Evolutionary conservation across 2,797 vertebrate genomes (phyloP).

Genomic region (Myripristis murdjan): DNA sequence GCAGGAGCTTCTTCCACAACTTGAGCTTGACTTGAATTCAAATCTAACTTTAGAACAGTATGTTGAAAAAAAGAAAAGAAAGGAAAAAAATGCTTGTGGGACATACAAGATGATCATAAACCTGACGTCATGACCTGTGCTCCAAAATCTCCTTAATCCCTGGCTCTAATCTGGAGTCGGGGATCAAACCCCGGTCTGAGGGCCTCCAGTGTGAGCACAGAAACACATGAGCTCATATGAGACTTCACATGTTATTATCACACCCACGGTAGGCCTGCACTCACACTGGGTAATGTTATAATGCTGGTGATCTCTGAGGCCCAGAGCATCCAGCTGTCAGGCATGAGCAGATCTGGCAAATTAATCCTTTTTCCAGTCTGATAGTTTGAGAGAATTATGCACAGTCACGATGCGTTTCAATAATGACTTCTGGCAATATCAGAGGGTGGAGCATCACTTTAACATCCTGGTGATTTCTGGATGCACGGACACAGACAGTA

Average conservation of each 20-base stretch:
- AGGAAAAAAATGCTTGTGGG: neutral
- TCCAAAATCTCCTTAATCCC: slow-evolving; percentile 59
- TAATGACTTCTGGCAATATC: too few relatives aligned
- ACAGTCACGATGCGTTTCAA: too few relatives aligned
- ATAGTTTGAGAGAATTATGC: too few relatives aligned
- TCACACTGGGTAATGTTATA: slow-evolving; percentile 15
- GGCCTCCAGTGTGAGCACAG: neutral
- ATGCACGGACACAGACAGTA: too few relatives aligned
- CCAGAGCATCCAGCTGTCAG: slow-evolving; percentile 20
- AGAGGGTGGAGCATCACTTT: too few relatives aligned
- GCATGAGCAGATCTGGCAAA: slow-evolving; percentile 36
- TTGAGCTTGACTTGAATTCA: neutral
- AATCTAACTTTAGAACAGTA: neutral
- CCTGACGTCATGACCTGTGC: slow-evolving; percentile 7
- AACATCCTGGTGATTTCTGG: too few relatives aligned
- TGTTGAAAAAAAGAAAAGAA: too few relatives aligned
- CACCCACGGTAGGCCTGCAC: slow-evolving; percentile 14
- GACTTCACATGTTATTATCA: slow-evolving; percentile 32
- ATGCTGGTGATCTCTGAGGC: neutral
- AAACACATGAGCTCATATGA: slow-evolving; percentile 35
- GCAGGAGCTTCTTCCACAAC: neutral
- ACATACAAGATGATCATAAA: neutral
- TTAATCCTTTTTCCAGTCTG: slow-evolving; percentile 31
- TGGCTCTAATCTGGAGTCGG: slow-evolving; percentile 50
- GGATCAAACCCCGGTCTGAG: slow-evolving; percentile 34